Evolutionary conservation across 2,113 vertebrate species (phyloP).

Genomic region (Bubo blakistoni): DNA sequence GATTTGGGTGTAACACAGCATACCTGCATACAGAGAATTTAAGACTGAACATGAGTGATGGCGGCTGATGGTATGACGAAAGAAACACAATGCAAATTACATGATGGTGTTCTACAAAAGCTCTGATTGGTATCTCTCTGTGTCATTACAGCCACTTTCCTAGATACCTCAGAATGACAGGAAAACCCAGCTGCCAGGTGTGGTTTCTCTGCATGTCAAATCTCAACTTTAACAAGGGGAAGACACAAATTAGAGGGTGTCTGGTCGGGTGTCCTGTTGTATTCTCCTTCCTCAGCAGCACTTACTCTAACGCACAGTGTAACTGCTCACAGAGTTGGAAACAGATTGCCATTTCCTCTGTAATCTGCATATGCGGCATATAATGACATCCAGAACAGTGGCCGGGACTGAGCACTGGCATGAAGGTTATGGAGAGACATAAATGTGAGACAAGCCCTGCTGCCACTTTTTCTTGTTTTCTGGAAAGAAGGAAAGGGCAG

Average conservation of each 20-base stretch:
- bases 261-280: neutral
- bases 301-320: neutral
- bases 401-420: fast-evolving
- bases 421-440: neutral
- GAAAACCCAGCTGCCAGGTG: neutral
- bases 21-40: neutral
- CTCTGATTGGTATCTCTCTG: neutral
- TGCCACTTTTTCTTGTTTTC: neutral
- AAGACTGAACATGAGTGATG: neutral
- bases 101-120: neutral
- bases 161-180: neutral
- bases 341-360: neutral
- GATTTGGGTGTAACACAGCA: fast-evolving
- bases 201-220: neutral
- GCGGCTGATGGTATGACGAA: neutral
- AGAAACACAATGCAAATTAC: neutral
- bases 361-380: neutral
- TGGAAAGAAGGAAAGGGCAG: neutral
- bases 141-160: neutral
- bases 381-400: neutral
- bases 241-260: neutral
- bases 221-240: neutral
- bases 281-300: neutral
- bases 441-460: neutral
- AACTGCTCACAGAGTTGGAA: neutral